Evolutionary conservation across 1,140 invertebrate species (phyloP).

Genomic region (Andricus grossulariae): DNA sequence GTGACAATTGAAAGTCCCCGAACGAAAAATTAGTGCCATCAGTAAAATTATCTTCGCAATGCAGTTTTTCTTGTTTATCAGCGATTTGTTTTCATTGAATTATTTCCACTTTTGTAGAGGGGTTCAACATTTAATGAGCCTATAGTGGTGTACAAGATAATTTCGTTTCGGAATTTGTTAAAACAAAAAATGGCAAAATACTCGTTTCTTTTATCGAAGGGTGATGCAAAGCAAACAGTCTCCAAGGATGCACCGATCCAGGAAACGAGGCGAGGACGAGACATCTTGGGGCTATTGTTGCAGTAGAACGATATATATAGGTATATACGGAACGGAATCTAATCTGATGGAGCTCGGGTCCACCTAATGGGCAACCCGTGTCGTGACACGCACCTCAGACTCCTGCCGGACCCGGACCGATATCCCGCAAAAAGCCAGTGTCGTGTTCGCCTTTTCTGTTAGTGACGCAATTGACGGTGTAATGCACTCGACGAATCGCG

Average conservation of each 20-base stretch:
- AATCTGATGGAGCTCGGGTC: constrained; percentile 70
- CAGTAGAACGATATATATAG: constrained; percentile 47
- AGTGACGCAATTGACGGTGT: constrained; percentile 30
- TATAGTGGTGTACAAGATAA: too few species aligned
- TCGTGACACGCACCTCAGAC: constrained; percentile 70
- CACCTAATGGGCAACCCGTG: constrained; percentile 73
- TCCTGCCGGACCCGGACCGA: constrained; percentile 49
- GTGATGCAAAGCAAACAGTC: constrained; percentile 35
- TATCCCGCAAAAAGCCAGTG: constrained; percentile 58
- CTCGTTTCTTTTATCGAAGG: constrained; percentile 26
- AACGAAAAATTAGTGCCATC: too few species aligned
- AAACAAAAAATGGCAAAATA: too few species aligned
- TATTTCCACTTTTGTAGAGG: too few species aligned
- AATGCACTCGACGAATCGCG: constrained; percentile 26
- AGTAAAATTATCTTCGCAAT: too few species aligned
- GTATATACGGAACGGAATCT: constrained; percentile 62
- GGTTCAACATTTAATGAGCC: too few species aligned
- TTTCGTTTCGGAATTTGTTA: too few species aligned
- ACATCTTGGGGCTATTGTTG: constrained; percentile 52
- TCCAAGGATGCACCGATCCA: constrained; percentile 49
- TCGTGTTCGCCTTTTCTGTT: constrained; percentile 60
- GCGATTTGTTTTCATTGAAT: too few species aligned
- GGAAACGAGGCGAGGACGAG: constrained; percentile 46
- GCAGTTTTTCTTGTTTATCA: too few species aligned
- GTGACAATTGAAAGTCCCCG: too few species aligned